phyloP scores from a whole-genome alignment of 2,888 invertebrate genomes.

The Drosophila macrospina region DNA sequence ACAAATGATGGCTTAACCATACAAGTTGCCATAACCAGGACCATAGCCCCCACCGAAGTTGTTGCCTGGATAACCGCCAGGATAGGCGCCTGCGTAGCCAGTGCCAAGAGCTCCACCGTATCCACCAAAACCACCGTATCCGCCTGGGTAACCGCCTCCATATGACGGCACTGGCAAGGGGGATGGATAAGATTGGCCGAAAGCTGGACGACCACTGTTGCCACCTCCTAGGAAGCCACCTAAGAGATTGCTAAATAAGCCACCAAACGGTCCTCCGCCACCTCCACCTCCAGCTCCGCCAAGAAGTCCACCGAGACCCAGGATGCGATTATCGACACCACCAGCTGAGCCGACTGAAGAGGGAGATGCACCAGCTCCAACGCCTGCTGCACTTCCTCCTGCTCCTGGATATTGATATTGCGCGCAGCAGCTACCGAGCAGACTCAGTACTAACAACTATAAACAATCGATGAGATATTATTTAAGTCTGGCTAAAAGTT shows the following conservation, averaged over 20 bases:
- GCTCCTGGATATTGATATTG: conserved; percentile 65
- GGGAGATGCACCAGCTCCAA: neutral
- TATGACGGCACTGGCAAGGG: conserved; percentile 27
- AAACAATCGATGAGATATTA: neutral
- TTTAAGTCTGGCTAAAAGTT: neutral
- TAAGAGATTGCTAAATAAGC: conserved; percentile 50
- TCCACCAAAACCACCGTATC: conserved; percentile 36
- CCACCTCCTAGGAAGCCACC: conserved; percentile 57
- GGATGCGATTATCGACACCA: conserved; percentile 63
- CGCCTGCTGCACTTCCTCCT: neutral
- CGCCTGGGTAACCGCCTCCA: conserved; percentile 53
- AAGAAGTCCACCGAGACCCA: conserved; percentile 63
- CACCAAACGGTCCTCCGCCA: conserved; percentile 48
- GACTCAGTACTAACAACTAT: conserved; percentile 50
- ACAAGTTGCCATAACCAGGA: conserved; percentile 50
- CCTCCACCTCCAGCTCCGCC: conserved; percentile 61
- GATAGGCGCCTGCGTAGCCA: conserved; percentile 49
- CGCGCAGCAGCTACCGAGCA: conserved; percentile 52
- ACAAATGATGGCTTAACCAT: conserved; percentile 34
- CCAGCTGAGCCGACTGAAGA: conserved; percentile 21
- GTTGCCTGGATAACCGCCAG: conserved; percentile 44
- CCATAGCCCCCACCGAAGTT: conserved; percentile 31
- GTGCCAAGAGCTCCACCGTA: conserved; percentile 48
- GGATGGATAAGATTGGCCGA: conserved; percentile 43
- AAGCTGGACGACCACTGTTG: conserved; percentile 37